Base-by-base conservation (phyloP, 2,888 invertebrate species). In the Raillietiella orientalis region DNA sequence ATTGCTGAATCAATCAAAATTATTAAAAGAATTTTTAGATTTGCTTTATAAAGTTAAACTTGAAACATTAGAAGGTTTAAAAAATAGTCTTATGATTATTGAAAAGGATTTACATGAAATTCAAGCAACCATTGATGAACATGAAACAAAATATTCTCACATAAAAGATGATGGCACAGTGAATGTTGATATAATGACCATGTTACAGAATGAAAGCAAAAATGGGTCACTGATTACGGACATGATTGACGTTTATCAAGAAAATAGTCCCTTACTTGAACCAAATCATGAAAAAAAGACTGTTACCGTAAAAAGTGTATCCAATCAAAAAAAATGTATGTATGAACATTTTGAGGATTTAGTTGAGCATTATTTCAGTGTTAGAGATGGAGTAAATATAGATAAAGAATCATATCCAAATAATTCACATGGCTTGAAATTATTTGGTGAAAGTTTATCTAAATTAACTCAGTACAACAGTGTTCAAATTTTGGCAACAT, bases 271-370 rank as follows among this genome's bases (percentile, higher is more conserved):
- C n/a, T n/a, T n/a, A n/a, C n/a, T n/a, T n/a, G n/a, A n/a, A n/a
- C n/a, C n/a, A n/a, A n/a, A n/a, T n/a, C n/a, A n/a, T n/a, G n/a
- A n/a, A n/a, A n/a, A n/a, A n/a, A n/a, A n/a, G n/a, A n/a, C n/a
- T n/a, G n/a, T n/a, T n/a, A 11, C 22, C 10, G 6, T 11, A 6
- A 8, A 9, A 19, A 58, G 62, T 1, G 46, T 72, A 15, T 61
- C 66, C 1, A 52, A 62, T 13, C 50, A 72, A 14, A 57, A 70
- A 40, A 53, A 66, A 29, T 52, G 72, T 10, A 65, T 82, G 55
- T 62, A 66, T 37, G 62, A 65, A 4, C 75, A 82, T 49, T 77
- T 77, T 45, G 72, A 75, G 31, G 79, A 79, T 45, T 66, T 82
- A 41, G 69, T 72, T 23, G 60, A 71, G 42, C 71, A 72, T 35